phyloP scores from a whole-genome alignment of 2,113 vertebrate species.

The Cariama cristata region DNA sequence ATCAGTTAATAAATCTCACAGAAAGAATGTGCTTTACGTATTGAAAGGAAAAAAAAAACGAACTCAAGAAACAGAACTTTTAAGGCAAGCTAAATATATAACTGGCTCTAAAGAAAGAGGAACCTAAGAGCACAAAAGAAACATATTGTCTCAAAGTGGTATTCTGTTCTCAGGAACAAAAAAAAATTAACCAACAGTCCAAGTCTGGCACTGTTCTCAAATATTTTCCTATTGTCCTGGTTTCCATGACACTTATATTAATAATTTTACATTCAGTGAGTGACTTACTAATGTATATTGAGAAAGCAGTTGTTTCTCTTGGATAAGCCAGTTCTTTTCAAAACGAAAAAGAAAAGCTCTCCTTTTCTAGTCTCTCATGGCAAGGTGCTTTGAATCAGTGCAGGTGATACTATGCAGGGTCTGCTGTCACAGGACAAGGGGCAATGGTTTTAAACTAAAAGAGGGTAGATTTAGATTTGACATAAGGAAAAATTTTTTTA shows the following conservation, averaged over 20 bases:
- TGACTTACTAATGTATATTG: not conserved
- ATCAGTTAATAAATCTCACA: not conserved
- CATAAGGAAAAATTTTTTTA: no score
- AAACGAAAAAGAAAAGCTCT: not conserved
- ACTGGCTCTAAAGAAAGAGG: slow-evolving; percentile 46
- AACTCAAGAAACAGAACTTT: not conserved
- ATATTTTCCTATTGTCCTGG: not conserved
- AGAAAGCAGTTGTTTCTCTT: not conserved
- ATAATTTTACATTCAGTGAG: not conserved
- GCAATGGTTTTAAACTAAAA: no score
- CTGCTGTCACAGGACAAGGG: no score
- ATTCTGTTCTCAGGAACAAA: not conserved
- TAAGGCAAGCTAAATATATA: not conserved
- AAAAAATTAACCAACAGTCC: not conserved
- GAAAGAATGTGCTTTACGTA: not conserved
- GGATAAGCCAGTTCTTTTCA: not conserved
- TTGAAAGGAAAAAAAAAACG: not conserved
- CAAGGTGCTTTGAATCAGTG: not conserved
- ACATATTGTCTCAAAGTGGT: not conserved
- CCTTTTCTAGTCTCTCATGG: not conserved
- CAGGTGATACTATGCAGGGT: not conserved
- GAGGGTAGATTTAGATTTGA: no score
- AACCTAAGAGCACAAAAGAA: slow-evolving; percentile 2
- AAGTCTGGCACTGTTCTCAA: not conserved
- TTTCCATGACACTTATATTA: not conserved